Evolutionary conservation across 2,888 invertebrate genomes (phyloP).

Genomic region (Pecten maximus): DNA sequence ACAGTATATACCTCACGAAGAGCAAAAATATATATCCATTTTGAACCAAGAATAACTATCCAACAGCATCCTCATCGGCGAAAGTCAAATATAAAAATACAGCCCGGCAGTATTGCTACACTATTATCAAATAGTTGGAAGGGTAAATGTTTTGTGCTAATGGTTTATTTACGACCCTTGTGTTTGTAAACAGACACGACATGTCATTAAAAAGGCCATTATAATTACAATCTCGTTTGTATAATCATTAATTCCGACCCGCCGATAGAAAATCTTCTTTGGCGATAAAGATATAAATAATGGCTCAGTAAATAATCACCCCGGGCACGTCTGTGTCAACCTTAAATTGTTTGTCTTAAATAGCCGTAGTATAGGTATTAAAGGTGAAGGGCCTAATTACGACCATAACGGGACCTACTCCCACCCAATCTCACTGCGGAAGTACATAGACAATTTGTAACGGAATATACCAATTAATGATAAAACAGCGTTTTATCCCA

Average conservation of each 20-base stretch:
- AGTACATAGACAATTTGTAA: conserved; percentile 9
- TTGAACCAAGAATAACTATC: neutral
- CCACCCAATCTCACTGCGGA: neutral
- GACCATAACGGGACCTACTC: neutral
- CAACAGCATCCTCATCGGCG: neutral
- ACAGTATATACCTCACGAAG: neutral
- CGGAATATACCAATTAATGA: neutral
- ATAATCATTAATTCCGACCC: conserved; percentile 15
- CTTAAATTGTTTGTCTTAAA: conserved; percentile 27
- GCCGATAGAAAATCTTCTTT: conserved; percentile 32
- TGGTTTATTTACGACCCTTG: conserved; percentile 25
- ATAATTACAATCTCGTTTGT: conserved; percentile 33
- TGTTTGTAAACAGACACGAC: conserved; percentile 25
- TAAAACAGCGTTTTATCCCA: neutral
- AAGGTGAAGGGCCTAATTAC: neutral
- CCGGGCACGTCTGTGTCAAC: neutral
- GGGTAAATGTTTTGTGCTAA: conserved; percentile 20
- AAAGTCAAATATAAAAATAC: conserved; percentile 4
- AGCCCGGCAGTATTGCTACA: neutral
- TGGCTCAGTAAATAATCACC: neutral
- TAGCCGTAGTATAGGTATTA: neutral
- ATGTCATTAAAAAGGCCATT: conserved; percentile 33
- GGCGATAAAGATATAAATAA: conserved; percentile 30
- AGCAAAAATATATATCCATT: neutral
- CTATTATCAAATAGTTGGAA: conserved; percentile 13